These are phyloP conservation scores for Portevinia maculata DNA, from an alignment of 2,888 invertebrate genomes.

Conservation along the genomic window DNA sequence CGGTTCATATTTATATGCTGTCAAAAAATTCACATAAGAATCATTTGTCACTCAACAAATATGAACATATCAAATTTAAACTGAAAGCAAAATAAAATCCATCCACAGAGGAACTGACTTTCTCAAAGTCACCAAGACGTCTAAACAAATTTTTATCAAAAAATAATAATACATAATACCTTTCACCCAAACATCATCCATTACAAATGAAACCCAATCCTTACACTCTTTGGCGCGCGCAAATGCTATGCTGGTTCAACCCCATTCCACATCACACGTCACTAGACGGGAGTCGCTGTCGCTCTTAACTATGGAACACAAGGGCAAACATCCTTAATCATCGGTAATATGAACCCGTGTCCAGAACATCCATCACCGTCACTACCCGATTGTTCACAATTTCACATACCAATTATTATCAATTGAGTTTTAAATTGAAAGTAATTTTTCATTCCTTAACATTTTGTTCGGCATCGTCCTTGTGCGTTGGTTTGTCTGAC, in stretches of 20 bases:
- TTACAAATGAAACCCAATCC: conserved; percentile 68
- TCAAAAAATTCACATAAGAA: conserved; percentile 5
- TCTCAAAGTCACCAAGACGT: conserved; percentile 45
- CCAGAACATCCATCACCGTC: conserved; percentile 81
- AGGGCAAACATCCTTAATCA: conserved; percentile 71
- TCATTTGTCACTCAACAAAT: neutral
- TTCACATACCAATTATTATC: conserved; percentile 75
- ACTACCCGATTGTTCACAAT: conserved; percentile 73
- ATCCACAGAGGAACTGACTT: conserved; percentile 23
- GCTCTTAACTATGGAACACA: neutral
- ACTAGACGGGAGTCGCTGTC: neutral
- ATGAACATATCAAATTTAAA: conserved; percentile 57
- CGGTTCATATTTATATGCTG: conserved; percentile 1
- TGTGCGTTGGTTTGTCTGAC: conserved; percentile 26
- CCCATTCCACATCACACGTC: neutral
- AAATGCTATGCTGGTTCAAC: conserved; percentile 18
- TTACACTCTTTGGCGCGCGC: conserved; percentile 28
- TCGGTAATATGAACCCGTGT: conserved; percentile 76
- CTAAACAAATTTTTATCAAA: conserved; percentile 26
- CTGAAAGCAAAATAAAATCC: conserved; percentile 33
- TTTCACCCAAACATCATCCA: conserved; percentile 60
- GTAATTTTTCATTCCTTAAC: conserved; percentile 75
- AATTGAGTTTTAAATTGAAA: conserved; percentile 76
- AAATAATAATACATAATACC: conserved; percentile 27
- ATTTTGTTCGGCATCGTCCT: conserved; percentile 54